Percentiles rank a stretch among this genome's conserved stretches.
These are phyloP conservation scores for Miichthys miiuy DNA, from an alignment of 2,797 vertebrate species.

Conservation along the genomic window DNA sequence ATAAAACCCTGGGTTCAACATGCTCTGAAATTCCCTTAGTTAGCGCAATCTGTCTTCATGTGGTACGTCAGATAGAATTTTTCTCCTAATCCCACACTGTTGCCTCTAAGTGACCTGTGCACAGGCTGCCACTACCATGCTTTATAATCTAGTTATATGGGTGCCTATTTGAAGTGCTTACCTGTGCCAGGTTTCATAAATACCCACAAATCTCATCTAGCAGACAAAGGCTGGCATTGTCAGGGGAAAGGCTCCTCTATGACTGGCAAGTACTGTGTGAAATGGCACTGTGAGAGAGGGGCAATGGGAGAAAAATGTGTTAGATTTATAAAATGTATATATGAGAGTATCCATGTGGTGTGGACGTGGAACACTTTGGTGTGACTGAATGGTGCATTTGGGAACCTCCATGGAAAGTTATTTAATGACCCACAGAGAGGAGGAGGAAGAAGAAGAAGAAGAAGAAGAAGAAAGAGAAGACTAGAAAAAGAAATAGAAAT, in stretches of 20 bases:
- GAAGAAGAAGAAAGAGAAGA: conserved; percentile 2
- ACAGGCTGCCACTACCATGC: not conserved
- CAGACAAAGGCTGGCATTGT: conserved; percentile 50
- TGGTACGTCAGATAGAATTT: not conserved
- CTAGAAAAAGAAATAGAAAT: not conserved
- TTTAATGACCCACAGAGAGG: conserved; percentile 24
- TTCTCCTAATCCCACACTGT: not conserved
- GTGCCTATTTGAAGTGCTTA: conserved; percentile 1
- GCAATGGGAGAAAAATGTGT: not conserved
- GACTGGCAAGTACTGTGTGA: conserved; percentile 31
- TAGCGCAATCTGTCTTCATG: not conserved
- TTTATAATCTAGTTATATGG: conserved; percentile 10
- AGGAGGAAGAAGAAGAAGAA: no score
- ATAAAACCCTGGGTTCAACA: not conserved
- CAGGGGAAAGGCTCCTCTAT: conserved; percentile 19
- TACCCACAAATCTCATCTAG: conserved; percentile 35
- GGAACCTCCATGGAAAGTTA: conserved; percentile 22
- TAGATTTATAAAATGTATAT: not conserved
- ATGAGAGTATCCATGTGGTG: conserved; percentile 11
- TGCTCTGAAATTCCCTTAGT: not conserved
- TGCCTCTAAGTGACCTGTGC: not conserved
- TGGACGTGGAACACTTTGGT: not conserved
- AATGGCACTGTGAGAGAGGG: conserved; percentile 17
- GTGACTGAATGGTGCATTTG: not conserved
- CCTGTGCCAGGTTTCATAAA: conserved; percentile 33